These are phyloP conservation scores for Microcebus ravelobensis DNA, from an alignment of 2,113 vertebrate species.

Conservation along the genomic window DNA sequence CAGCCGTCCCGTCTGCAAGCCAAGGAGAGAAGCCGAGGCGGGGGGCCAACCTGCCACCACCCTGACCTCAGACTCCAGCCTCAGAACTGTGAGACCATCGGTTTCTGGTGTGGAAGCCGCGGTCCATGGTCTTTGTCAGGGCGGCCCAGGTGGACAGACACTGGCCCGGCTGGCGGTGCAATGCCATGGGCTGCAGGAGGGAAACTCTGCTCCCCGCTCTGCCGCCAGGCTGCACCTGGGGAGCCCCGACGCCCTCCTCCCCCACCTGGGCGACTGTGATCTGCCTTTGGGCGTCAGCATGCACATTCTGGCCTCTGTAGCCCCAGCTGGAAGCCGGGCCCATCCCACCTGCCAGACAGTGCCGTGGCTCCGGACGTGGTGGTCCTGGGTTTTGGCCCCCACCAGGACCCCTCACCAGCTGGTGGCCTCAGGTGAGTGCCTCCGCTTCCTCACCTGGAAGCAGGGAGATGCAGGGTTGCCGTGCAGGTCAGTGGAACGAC, in stretches of 20 bases:
- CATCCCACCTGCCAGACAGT: background rate
- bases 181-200: background rate
- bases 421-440: background rate
- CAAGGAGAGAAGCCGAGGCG: background rate
- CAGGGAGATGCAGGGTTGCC: fast-evolving
- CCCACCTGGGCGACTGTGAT: background rate
- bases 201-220: background rate
- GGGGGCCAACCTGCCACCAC: too few relatives aligned
- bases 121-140: background rate
- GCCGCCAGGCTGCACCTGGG: background rate
- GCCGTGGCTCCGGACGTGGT: too few relatives aligned
- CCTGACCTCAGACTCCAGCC: too few relatives aligned
- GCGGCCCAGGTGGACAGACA: too few relatives aligned
- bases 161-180: background rate
- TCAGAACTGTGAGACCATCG: fast-evolving
- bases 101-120: background rate
- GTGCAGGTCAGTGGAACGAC: fast-evolving
- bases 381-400: background rate
- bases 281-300: background rate
- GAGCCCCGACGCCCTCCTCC: background rate
- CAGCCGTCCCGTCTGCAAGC: fast-evolving
- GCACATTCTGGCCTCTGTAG: background rate
- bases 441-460: background rate
- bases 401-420: background rate
- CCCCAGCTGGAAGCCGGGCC: too few relatives aligned